Conservation (phyloP, 2,797 vertebrate genomes). For the Acanthurus tractus region DNA sequence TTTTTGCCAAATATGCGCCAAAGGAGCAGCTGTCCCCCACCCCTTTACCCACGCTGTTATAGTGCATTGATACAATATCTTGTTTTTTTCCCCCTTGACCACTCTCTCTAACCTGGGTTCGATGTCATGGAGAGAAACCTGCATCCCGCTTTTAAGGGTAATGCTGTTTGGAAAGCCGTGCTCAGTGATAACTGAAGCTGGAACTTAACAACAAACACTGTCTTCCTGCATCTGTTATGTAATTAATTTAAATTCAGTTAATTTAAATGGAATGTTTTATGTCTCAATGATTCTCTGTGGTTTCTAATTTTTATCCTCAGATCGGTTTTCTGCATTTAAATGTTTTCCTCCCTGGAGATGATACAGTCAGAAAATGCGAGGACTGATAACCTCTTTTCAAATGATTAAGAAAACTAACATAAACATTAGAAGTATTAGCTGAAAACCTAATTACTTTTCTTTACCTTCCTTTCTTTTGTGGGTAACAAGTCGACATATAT, state of each 20-base stretch:
- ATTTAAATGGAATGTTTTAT: conserved; percentile 48
- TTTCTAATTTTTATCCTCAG: conserved; percentile 18
- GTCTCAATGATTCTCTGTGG: conserved; percentile 33
- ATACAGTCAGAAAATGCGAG: conserved; percentile 34
- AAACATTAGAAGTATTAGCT: conserved; percentile 31
- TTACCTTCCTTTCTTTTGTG: conserved; percentile 18
- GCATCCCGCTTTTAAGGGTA: conserved; percentile 69
- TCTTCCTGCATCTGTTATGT: conserved; percentile 74
- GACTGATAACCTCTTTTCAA: conserved; percentile 27
- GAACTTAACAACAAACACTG: conserved; percentile 53
- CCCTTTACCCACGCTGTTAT: conserved; percentile 94
- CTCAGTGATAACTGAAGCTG: conserved; percentile 44
- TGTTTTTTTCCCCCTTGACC: conserved; percentile 2
- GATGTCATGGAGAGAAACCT: conserved; percentile 66
- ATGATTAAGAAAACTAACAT: conserved; percentile 23
- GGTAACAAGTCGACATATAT: conserved; percentile 42
- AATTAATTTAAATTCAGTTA: conserved; percentile 39
- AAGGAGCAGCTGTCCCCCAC: conserved; percentile 95
- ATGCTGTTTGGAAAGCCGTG: conserved; percentile 59
- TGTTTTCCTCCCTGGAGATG: conserved; percentile 34
- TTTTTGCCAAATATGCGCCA: conserved; percentile 96
- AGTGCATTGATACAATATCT: conserved; percentile 74
- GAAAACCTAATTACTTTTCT: conserved; percentile 8
- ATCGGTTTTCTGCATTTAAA: conserved; percentile 25
- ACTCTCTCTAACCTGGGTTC: conserved; percentile 30